Evolutionary conservation across 2,797 vertebrate species (phyloP).

Genomic region (Anguilla marmorata): DNA sequence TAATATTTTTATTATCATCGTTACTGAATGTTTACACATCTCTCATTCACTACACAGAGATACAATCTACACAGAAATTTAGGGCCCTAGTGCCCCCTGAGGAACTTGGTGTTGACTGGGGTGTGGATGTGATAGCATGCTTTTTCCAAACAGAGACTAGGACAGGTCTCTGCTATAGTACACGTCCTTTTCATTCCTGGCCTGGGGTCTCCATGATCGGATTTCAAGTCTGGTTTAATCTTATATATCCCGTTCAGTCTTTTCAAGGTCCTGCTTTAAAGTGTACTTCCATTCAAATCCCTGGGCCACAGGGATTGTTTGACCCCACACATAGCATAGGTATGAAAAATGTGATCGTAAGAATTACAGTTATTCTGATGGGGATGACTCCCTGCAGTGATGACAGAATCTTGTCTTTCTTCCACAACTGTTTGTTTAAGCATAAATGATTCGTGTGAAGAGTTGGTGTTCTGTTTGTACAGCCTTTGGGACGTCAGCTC

Average conservation of each 20-base stretch:
- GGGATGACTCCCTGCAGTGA: neutral
- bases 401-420: slow-evolving; percentile 7
- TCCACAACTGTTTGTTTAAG: neutral
- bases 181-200: neutral
- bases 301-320: neutral
- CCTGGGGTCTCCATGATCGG: neutral
- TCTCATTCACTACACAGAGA: neutral
- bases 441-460: neutral
- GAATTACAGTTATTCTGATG: neutral
- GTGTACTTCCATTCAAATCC: neutral
- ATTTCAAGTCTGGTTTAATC: neutral
- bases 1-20: neutral
- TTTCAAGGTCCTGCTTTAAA: neutral
- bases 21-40: neutral
- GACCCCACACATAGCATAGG: neutral
- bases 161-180: neutral
- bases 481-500: neutral
- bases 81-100: neutral
- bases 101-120: neutral
- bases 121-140: neutral
- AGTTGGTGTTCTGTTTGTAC: neutral
- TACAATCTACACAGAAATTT: neutral
- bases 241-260: neutral
- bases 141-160: neutral
- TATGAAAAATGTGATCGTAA: neutral